A percentile compares a stretch with the other conserved stretches of the same genome.
These are phyloP conservation scores for Pangasius djambal DNA, from an alignment of 2,797 vertebrate species.

Conservation along the genomic window DNA sequence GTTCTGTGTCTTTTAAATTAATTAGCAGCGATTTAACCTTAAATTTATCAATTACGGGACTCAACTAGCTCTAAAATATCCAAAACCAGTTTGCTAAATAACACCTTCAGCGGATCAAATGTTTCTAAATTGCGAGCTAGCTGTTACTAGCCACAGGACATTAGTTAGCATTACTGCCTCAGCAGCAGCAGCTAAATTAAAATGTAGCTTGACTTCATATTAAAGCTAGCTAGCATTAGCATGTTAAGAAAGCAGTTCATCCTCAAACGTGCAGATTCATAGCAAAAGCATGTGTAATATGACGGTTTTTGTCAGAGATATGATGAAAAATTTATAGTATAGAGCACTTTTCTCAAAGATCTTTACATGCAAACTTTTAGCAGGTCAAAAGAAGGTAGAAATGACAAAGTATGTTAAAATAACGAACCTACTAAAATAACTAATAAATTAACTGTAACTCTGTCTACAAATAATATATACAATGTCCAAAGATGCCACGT, in stretches of 20 bases:
- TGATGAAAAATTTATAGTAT: not conserved
- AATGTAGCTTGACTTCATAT: not conserved
- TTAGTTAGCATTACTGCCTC: not conserved
- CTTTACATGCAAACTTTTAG: not conserved
- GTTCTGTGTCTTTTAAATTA: not conserved
- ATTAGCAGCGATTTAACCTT: not conserved
- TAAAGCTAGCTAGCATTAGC: not conserved
- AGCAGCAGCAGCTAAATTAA: not conserved
- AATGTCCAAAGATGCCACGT: not conserved
- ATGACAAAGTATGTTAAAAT: not conserved
- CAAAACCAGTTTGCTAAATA: not conserved
- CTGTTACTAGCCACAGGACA: not conserved
- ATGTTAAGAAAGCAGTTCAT: not conserved
- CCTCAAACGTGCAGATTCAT: not conserved
- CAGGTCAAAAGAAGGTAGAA: not conserved
- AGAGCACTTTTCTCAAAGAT: not conserved
- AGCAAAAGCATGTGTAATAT: not conserved
- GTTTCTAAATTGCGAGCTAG: not conserved
- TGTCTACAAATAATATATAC: not conserved
- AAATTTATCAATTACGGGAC: not conserved
- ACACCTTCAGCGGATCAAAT: not conserved
- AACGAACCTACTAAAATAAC: not conserved
- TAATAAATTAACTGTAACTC: not conserved
- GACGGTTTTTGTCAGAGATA: not conserved
- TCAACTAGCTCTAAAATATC: not conserved